phyloP scores from a whole-genome alignment of 64 coral and sea anemone genomes.

The Pocillopora damicornis region DNA sequence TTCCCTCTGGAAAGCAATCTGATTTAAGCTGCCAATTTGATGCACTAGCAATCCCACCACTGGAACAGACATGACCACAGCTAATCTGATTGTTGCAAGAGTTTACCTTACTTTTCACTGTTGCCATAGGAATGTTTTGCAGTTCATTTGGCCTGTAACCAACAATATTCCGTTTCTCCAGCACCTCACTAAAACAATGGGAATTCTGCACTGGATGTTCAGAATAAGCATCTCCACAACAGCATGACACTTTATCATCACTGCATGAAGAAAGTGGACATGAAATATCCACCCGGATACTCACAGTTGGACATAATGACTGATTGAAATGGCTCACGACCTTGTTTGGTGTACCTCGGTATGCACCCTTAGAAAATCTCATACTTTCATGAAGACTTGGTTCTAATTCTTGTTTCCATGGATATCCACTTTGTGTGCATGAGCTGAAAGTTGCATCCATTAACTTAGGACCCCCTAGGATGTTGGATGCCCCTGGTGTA shows the following conservation, averaged over 20 bases:
- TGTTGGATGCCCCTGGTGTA: not conserved
- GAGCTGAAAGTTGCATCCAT: not conserved
- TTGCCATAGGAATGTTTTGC: not conserved
- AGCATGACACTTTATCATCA: not conserved
- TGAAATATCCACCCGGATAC: conserved; percentile 36
- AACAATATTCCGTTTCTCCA: not conserved
- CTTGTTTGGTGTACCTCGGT: not conserved
- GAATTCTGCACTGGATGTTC: not conserved
- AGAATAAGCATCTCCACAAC: not conserved
- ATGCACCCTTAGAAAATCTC: not conserved
- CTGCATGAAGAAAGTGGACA: conserved; percentile 13
- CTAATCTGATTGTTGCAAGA: not conserved
- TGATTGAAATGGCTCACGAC: not conserved
- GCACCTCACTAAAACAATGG: not conserved
- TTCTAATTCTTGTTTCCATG: not conserved
- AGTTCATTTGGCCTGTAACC: not conserved
- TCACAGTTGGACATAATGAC: conserved; percentile 10
- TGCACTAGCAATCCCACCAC: not conserved
- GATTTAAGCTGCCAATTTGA: conserved; percentile 11
- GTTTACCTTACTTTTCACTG: not conserved
- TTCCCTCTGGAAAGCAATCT: not conserved
- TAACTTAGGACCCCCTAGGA: not conserved
- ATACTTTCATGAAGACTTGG: not conserved
- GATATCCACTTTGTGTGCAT: not conserved
- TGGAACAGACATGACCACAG: not conserved